These are phyloP conservation scores for Drosophila buzzatii DNA, from an alignment of 2,888 invertebrate genomes.

Conservation along the genomic window DNA sequence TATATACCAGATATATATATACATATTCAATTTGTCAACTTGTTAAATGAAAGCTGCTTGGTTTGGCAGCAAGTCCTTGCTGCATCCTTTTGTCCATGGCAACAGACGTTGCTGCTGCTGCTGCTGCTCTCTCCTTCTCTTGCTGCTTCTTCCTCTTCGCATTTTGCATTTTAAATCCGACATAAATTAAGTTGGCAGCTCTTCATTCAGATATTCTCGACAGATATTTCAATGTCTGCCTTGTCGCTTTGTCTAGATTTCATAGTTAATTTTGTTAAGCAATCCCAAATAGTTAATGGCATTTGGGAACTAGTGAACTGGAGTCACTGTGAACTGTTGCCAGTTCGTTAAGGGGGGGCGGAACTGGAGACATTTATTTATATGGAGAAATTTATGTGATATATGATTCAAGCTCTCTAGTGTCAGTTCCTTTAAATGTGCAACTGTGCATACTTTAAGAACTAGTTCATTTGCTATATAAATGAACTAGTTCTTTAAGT, in stretches of 20 bases:
- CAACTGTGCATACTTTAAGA: too few species aligned
- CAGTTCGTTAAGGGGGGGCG: not conserved
- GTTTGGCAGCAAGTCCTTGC: not conserved
- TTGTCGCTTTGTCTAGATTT: slow-evolving; percentile 58
- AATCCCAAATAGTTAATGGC: slow-evolving; percentile 15
- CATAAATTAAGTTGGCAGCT: slow-evolving; percentile 76
- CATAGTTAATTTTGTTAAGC: slow-evolving; percentile 47
- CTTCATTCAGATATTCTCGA: slow-evolving; percentile 27
- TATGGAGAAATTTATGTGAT: too few species aligned
- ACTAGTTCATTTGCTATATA: too few species aligned
- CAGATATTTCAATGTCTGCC: slow-evolving; percentile 55
- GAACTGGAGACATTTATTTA: too few species aligned
- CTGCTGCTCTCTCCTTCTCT: not conserved
- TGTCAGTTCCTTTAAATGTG: too few species aligned
- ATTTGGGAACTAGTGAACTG: not conserved
- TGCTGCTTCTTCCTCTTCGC: not conserved
- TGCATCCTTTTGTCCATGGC: slow-evolving; percentile 22
- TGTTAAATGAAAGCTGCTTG: slow-evolving; percentile 64
- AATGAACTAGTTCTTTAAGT: too few species aligned
- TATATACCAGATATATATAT: slow-evolving; percentile 5
- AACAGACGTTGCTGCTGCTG: slow-evolving; percentile 1
- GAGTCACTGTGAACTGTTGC: not conserved
- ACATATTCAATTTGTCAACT: slow-evolving; percentile 77
- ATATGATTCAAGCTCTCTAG: too few species aligned
- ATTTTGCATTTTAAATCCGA: slow-evolving; percentile 56